Evolutionary conservation across 2,113 vertebrate genomes (phyloP), one percentile per base, ranked within the genome.

Genomic region (Pycnonotus jocosus): DNA sequence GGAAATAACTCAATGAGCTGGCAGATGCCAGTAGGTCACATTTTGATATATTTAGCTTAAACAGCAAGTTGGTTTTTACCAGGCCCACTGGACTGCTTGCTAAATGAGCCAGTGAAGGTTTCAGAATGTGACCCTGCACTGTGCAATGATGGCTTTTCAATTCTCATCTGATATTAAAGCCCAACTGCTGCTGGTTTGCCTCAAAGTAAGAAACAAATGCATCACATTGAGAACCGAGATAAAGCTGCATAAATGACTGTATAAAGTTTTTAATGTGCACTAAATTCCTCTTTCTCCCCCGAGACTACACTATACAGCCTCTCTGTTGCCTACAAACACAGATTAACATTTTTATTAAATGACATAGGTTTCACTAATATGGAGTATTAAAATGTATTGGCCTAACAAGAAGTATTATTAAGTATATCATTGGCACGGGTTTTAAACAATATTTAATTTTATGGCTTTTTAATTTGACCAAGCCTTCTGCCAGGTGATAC

Each of bases 331-430:
- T 90, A 90, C 92, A 96, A 95, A 94, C 45, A 56, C 72, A 94
- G 93, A 95, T 95, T 92, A 97, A 83, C 92, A 71, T 95, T 96
- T 94, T 93, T 96, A 97, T 95, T 90, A 96, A 95, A 96, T 95
- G 90, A 94, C 88, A 94, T n/a, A 73, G 68, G 61, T 86, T 95
- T 92, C 65, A 66, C 76, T 92, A 95, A 87, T 80, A 89, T 1
- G 11, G 38, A 69, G 81, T 38, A 94, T 87, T 95, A 92, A 96
- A 96, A 89, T 0, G 8, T 66, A 94, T 57, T 91, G 77, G 72
- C 47, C 77, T 95, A 95, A 77, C 91, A 94, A 92, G 83, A 92
- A 93, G 84, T 47, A 90, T 93, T 96, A 94, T 85, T 92, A 88
- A 94, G 54, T 79, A 47, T 87, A 95, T 87, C 0, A 0, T 14